Percentiles rank a stretch among this genome's conserved stretches.
Evolutionary conservation across 2,113 vertebrate genomes (phyloP).

Genomic region (Poeciliopsis turrubarensis): DNA sequence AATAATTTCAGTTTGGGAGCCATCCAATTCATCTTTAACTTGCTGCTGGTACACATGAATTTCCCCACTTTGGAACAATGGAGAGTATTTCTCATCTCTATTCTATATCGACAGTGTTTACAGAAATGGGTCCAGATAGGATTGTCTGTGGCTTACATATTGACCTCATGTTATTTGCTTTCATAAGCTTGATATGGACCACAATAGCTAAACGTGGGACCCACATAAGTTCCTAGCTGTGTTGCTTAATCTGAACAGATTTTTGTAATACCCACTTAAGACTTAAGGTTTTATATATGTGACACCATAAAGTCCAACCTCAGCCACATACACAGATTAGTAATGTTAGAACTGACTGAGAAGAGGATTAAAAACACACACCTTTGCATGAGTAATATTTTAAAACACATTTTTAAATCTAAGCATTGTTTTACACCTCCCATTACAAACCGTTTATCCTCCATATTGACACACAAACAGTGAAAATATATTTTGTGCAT

Average conservation of each 20-base stretch:
- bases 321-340: background rate
- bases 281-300: too few species aligned
- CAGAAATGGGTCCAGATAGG: background rate
- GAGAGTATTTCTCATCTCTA: too few species aligned
- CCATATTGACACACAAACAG: background rate
- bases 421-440: background rate
- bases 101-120: background rate
- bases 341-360: background rate
- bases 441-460: rapidly evolving
- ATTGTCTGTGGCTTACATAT: background rate
- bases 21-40: too few species aligned
- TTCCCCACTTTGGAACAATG: too few species aligned
- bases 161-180: background rate
- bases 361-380: background rate
- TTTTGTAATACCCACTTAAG: background rate
- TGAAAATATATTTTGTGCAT: background rate
- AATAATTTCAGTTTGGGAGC: too few species aligned
- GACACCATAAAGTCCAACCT: background rate
- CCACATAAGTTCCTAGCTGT: background rate
- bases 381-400: background rate
- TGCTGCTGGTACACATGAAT: too few species aligned
- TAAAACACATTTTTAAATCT: background rate
- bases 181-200: background rate
- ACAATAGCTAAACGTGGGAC: background rate
- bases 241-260: background rate